Conservation (phyloP, 2,113 vertebrate species). For the Egretta garzetta region DNA sequence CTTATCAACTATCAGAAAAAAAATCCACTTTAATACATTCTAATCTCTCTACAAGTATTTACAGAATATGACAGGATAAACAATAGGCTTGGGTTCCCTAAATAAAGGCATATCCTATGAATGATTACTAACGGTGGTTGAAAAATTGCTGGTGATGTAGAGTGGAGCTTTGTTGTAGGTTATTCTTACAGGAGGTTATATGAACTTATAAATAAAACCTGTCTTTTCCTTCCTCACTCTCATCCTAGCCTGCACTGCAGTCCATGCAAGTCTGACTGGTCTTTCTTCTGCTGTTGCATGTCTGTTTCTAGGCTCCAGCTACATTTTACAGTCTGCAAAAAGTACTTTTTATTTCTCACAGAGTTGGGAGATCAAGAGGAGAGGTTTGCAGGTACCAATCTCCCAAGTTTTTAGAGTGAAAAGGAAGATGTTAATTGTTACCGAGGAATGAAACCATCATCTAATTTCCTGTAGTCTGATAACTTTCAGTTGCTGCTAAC, state of each 20-base stretch:
- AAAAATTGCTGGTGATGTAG: not conserved
- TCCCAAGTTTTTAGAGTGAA: not conserved
- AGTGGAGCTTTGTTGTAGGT: not conserved
- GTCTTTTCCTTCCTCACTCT: not conserved
- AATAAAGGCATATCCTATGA: not conserved
- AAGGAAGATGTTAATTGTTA: not conserved
- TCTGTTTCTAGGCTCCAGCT: not conserved
- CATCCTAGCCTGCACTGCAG: not conserved
- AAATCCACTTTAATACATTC: not conserved
- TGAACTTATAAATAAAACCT: not conserved
- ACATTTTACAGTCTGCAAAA: not conserved
- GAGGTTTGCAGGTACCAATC: not conserved
- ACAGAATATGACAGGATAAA: not conserved
- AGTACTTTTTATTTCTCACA: not conserved
- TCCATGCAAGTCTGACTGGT: not conserved
- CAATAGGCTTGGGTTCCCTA: not conserved
- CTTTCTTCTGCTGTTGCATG: not conserved
- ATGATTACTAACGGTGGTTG: not conserved
- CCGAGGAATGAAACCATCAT: not conserved
- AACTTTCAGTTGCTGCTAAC: not conserved
- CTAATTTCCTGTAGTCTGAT: not conserved
- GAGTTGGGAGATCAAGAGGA: not conserved
- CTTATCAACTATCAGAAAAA: not conserved
- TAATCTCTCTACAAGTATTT: not conserved
- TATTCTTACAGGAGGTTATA: not conserved